Conservation (phyloP, 2,888 invertebrate species). For the Pterobdella sp. region DNA sequence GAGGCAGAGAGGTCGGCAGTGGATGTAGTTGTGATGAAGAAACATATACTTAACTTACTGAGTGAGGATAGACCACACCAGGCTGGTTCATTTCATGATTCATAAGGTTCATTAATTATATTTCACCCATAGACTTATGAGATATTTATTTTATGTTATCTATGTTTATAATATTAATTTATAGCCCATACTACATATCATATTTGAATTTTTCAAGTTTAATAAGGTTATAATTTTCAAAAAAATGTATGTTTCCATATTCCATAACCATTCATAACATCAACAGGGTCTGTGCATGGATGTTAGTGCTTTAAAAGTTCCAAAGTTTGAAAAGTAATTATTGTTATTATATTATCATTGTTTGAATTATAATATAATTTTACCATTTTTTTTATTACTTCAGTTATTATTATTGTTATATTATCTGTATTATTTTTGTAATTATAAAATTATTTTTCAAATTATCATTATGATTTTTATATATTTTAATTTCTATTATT, state of each 20-base stretch:
- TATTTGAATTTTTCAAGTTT: too few species aligned
- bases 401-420: not conserved
- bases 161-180: not conserved
- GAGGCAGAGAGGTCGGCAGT: slow-evolving; percentile 1
- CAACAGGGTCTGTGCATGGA: not conserved
- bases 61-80: slow-evolving; percentile 18
- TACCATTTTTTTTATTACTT: too few species aligned
- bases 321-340: not conserved
- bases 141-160: not conserved
- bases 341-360: not conserved
- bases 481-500: too few species aligned
- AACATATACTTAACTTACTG: slow-evolving; percentile 4
- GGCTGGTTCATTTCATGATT: not conserved
- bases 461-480: too few species aligned
- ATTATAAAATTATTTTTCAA: too few species aligned
- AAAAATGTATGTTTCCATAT: too few species aligned
- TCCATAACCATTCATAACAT: too few species aligned
- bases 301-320: not conserved
- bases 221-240: too few species aligned
- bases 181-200: not conserved
- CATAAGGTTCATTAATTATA: too few species aligned
- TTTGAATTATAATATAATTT: not conserved
- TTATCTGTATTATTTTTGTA: too few species aligned
- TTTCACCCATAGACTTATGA: too few species aligned
- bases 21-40: not conserved